These are phyloP conservation scores for Cassiopea xamachana DNA, from an alignment of 30 jellyfish, hydroid and myxozoan genomes.

Conservation along the genomic window DNA sequence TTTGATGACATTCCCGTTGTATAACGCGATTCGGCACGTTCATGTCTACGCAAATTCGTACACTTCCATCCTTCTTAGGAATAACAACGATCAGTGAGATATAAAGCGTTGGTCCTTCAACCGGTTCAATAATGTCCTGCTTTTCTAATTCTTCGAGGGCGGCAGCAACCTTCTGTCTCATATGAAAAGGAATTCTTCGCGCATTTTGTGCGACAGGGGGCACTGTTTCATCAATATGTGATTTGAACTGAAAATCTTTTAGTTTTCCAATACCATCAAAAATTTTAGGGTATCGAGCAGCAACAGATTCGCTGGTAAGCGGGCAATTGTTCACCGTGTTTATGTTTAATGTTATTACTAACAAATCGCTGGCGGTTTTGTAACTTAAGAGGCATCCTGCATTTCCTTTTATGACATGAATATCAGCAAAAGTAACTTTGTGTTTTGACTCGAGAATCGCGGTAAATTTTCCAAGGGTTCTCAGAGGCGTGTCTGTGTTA, in stretches of 20 bases:
- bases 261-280: conserved; percentile 46
- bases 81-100: conserved; percentile 28
- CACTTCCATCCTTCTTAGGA: conserved; percentile 49
- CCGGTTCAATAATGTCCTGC: conserved; percentile 57
- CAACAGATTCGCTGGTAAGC: conserved; percentile 38
- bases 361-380: conserved; percentile 42
- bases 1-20: conserved; percentile 48
- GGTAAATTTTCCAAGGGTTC: conserved; percentile 55
- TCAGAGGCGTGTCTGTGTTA: conserved; percentile 36
- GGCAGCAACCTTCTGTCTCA: conserved; percentile 47
- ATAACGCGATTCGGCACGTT: conserved; percentile 59
- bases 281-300: conserved; percentile 45
- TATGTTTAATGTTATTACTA: conserved; percentile 12
- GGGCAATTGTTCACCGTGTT: conserved; percentile 37
- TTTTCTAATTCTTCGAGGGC: conserved; percentile 46
- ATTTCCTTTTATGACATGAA: conserved; percentile 38
- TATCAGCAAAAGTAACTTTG: conserved; percentile 40
- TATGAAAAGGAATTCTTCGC: conserved; percentile 49
- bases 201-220: conserved; percentile 49
- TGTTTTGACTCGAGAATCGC: conserved; percentile 49
- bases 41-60: conserved; percentile 56
- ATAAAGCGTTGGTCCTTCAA: conserved; percentile 47
- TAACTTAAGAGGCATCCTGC: conserved; percentile 50
- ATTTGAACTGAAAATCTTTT: conserved; percentile 37
- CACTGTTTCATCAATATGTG: conserved; percentile 39